phyloP scores from a whole-genome alignment of 2,888 invertebrate genomes.

The Limnephilus marmoratus region DNA sequence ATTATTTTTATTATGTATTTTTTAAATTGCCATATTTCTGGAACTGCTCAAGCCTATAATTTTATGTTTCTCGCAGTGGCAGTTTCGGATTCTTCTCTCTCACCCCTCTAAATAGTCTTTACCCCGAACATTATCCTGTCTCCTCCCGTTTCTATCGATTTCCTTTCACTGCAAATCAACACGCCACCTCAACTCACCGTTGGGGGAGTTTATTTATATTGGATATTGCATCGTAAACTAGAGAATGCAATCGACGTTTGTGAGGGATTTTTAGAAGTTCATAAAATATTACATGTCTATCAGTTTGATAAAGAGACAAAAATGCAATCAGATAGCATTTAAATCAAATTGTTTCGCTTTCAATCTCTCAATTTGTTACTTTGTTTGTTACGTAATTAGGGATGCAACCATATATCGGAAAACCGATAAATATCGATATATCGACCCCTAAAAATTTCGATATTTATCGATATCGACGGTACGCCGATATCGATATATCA shows the following conservation, averaged over 20 bases:
- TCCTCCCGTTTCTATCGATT: conserved; percentile 48
- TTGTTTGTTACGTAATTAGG: too few relatives aligned
- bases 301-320: background rate
- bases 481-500: too few relatives aligned
- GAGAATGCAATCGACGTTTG: background rate
- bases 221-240: background rate
- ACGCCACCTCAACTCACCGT: conserved; percentile 20
- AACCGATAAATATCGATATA: too few relatives aligned
- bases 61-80: conserved; percentile 29
- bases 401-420: too few relatives aligned
- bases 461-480: too few relatives aligned
- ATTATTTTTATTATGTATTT: too few relatives aligned
- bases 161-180: conserved; percentile 44
- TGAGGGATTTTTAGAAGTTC: background rate
- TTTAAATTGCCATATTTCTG: background rate
- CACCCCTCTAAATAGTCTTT: background rate
- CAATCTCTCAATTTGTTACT: background rate
- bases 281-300: background rate
- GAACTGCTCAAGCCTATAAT: background rate
- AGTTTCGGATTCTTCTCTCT: conserved; percentile 19
- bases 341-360: background rate
- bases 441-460: too few relatives aligned
- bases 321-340: background rate
- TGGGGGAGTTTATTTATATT: conserved; percentile 42
- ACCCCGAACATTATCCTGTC: conserved; percentile 7